Evolutionary conservation across 2,797 vertebrate genomes (phyloP).

Genomic region (Podargus strigoides): DNA sequence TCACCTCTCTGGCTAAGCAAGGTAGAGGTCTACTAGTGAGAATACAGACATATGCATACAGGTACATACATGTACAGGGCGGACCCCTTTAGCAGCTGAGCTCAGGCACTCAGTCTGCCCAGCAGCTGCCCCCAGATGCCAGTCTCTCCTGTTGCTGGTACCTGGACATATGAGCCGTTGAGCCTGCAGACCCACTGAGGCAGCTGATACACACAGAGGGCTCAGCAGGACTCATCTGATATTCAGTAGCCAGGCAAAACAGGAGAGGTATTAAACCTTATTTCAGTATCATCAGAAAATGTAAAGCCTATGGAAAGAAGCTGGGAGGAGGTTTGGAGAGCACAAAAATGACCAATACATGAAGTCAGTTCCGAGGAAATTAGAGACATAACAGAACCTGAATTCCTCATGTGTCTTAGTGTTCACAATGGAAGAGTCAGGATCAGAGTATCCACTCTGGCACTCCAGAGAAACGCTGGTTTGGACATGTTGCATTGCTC

Average conservation of each 20-base stretch:
- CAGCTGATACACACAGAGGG: background rate
- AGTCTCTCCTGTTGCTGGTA: background rate
- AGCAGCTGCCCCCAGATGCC: background rate
- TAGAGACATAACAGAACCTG: background rate
- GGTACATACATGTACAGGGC: background rate
- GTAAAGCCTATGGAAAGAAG: background rate
- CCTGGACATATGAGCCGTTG: accelerated
- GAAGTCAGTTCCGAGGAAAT: background rate
- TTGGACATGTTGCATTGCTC: background rate
- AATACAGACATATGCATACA: background rate
- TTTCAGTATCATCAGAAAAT: background rate
- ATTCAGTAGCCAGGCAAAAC: background rate
- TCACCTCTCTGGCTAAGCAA: background rate
- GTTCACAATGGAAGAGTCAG: background rate
- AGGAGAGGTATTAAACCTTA: background rate
- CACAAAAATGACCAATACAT: background rate
- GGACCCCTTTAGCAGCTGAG: background rate
- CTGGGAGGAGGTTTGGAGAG: background rate
- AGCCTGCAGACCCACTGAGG: background rate
- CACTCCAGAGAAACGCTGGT: background rate
- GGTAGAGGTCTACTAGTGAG: background rate
- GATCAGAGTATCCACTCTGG: background rate
- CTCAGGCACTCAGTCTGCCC: background rate
- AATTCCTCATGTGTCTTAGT: background rate
- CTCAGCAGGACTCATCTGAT: background rate